A percentile compares a stretch with the other conserved stretches of the same genome.
phyloP scores from a whole-genome alignment of 2,797 vertebrate species.

The Helicolenus hilgendorfi region DNA sequence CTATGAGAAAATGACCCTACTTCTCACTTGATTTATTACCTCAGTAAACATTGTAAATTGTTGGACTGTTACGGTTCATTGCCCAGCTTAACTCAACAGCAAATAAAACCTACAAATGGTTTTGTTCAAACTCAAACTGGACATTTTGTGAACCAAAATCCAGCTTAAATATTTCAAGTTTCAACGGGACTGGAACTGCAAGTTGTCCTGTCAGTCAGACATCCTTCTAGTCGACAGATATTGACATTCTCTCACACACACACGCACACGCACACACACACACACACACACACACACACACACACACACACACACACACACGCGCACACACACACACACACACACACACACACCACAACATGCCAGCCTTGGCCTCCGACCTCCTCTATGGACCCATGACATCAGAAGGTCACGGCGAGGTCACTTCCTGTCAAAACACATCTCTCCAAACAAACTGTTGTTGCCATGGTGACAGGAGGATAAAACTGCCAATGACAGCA shows the following conservation, averaged over 20 bases:
- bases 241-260: neutral
- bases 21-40: no score
- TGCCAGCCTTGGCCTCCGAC: constrained; percentile 46
- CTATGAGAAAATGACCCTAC: no score
- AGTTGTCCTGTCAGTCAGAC: constrained; percentile 1
- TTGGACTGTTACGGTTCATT: no score
- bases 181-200: neutral
- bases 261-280: constrained; percentile 13
- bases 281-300: constrained; percentile 3
- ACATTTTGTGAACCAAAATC: neutral
- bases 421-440: constrained; percentile 59
- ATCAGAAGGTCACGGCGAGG: constrained; percentile 46
- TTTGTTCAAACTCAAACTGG: neutral
- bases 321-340: constrained; percentile 14
- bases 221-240: neutral
- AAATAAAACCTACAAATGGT: neutral
- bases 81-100: neutral
- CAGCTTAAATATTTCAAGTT: neutral
- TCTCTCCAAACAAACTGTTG: constrained; percentile 16
- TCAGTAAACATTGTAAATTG: no score
- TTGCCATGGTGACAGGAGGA: constrained; percentile 38
- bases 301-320: constrained; percentile 9
- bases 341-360: neutral
- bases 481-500: constrained; percentile 18
- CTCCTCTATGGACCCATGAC: constrained; percentile 8